Percentiles rank a stretch among this genome's conserved stretches.
Conservation (phyloP, 2,888 invertebrate species). For the Synergus laeviventris region DNA sequence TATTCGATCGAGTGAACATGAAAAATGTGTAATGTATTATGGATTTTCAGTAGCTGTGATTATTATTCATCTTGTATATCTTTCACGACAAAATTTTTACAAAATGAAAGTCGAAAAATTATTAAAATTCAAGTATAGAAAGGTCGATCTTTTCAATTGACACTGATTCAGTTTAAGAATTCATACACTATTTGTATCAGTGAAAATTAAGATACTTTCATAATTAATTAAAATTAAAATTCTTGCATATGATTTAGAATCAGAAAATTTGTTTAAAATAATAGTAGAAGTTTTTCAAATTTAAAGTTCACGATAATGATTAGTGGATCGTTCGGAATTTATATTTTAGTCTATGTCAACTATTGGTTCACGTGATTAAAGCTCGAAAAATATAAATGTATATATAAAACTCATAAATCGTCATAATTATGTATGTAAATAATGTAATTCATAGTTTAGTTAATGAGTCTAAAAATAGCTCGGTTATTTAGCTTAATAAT, state of each 20-base stretch:
- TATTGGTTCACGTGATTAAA: constrained; percentile 57
- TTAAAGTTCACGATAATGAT: background rate
- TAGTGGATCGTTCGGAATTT: constrained; percentile 16
- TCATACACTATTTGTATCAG: background rate
- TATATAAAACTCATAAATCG: constrained; percentile 61
- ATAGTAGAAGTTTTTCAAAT: constrained; percentile 8
- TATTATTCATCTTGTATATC: constrained; percentile 18
- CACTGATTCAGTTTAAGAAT: background rate
- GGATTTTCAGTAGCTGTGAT: constrained; percentile 9
- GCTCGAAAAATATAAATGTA: constrained; percentile 66
- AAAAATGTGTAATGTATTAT: constrained; percentile 7
- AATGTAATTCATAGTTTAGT: constrained; percentile 68
- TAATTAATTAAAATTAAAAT: background rate
- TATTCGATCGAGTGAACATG: constrained; percentile 37
- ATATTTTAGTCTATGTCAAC: constrained; percentile 52
- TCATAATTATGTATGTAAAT: constrained; percentile 69
- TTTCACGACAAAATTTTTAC: constrained; percentile 4
- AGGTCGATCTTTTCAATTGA: background rate
- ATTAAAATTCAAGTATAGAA: constrained; percentile 23
- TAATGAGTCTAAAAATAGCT: constrained; percentile 71
- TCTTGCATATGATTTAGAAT: background rate
- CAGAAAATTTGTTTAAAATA: background rate
- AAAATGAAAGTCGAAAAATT: constrained; percentile 1
- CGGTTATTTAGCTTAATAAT: constrained; percentile 72
- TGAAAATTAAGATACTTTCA: background rate